phyloP scores from a whole-genome alignment of 2,888 invertebrate species.

The Subacronicta megacephala region DNA sequence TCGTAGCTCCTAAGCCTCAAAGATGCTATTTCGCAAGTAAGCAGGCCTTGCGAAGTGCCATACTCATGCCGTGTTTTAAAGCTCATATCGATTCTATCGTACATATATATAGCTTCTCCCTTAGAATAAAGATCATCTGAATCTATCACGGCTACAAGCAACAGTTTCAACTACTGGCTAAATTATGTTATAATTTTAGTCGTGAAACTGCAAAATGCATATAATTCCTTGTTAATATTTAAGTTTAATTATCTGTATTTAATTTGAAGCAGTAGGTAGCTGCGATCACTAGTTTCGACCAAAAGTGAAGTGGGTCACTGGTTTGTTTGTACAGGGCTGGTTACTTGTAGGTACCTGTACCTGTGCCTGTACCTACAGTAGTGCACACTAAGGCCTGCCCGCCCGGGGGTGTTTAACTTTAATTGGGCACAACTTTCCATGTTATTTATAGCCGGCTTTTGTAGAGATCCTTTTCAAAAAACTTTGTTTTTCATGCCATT shows the following conservation, averaged over 20 bases:
- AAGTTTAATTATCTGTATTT: constrained; percentile 3
- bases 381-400: constrained; percentile 1
- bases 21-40: too few relatives aligned
- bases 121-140: too few relatives aligned
- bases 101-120: too few relatives aligned
- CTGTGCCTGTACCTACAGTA: constrained; percentile 13
- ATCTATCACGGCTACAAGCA: too few relatives aligned
- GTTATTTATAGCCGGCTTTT: constrained; percentile 18
- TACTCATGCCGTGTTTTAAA: too few relatives aligned
- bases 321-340: constrained; percentile 35
- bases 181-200: too few relatives aligned
- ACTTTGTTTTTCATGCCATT: constrained; percentile 4
- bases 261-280: constrained; percentile 3
- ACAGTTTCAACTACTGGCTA: not conserved
- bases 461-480: constrained; percentile 10
- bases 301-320: constrained; percentile 18
- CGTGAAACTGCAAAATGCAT: not conserved
- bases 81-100: too few relatives aligned
- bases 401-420: constrained; percentile 33
- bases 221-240: not conserved
- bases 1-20: too few relatives aligned
- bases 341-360: too few relatives aligned
- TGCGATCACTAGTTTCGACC: constrained; percentile 4
- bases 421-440: constrained; percentile 25
- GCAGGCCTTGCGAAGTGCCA: too few relatives aligned